These are phyloP conservation scores for Calliopum simillimum DNA, from an alignment of 2,888 invertebrate genomes.

Conservation along the genomic window DNA sequence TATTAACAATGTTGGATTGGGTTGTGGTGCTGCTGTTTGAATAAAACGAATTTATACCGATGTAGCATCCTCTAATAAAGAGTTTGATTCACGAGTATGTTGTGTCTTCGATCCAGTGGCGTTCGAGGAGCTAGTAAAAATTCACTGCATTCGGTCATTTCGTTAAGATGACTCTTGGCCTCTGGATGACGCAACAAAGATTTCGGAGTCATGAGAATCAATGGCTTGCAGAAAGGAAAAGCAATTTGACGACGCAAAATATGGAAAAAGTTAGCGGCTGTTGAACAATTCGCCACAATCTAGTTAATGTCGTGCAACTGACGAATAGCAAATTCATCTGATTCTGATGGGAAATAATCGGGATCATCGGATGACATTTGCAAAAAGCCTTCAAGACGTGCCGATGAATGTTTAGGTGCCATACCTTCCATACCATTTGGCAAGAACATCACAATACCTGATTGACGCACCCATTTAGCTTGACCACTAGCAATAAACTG, in stretches of 20 bases:
- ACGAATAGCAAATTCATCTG: constrained; percentile 89
- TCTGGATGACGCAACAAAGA: constrained; percentile 96
- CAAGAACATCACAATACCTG: constrained; percentile 92
- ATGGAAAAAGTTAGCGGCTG: constrained; percentile 98
- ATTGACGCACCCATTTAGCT: constrained; percentile 98
- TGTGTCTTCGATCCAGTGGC: constrained; percentile 98
- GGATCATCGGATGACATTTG: constrained; percentile 98
- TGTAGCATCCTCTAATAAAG: constrained; percentile 78
- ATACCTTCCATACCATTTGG: constrained; percentile 99
- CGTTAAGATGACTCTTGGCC: constrained; percentile 92
- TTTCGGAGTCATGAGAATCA: constrained; percentile 98
- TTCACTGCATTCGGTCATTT: constrained; percentile 87
- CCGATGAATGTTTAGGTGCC: constrained; percentile 84
- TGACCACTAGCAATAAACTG: constrained; percentile 94
- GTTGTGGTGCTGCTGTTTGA: not conserved
- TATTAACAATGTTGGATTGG: not conserved
- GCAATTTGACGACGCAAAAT: constrained; percentile 95
- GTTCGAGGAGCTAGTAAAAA: constrained; percentile 93
- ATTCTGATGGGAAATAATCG: constrained; percentile 93
- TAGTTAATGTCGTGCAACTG: constrained; percentile 98
- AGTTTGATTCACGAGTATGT: constrained; percentile 86
- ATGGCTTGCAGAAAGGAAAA: constrained; percentile 97
- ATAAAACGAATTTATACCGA: constrained; percentile 59
- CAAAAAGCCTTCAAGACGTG: constrained; percentile 79
- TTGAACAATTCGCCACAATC: constrained; percentile 96